phyloP scores from a whole-genome alignment of 2,888 invertebrate species.

The Gastracanthus pulcherrimus region DNA sequence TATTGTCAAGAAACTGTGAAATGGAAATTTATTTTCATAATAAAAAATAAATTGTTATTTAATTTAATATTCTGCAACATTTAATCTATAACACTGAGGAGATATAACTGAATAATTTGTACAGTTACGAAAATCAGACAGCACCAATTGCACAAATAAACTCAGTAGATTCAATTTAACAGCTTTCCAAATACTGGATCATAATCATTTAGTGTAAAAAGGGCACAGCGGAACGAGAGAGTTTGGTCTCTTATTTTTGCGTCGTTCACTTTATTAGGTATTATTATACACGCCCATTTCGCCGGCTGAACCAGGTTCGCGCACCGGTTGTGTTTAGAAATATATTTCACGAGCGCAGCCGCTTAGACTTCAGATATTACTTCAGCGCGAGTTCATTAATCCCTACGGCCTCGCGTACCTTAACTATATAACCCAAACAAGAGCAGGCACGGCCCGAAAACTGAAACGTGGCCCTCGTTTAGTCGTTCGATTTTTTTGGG shows the following conservation, averaged over 20 bases:
- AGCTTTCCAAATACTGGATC: no score
- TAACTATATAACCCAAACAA: slow-evolving; percentile 73
- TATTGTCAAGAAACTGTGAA: no score
- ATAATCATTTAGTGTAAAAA: no score
- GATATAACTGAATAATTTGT: no score
- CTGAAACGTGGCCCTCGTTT: slow-evolving; percentile 47
- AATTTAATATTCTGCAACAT: no score
- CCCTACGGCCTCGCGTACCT: slow-evolving; percentile 47
- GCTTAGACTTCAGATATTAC: slow-evolving; percentile 61
- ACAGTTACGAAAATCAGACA: no score
- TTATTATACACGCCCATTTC: slow-evolving; percentile 72
- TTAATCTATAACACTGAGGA: no score
- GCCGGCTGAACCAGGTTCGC: slow-evolving; percentile 41
- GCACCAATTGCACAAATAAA: no score
- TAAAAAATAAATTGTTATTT: no score
- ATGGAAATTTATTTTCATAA: no score
- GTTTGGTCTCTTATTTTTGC: slow-evolving; percentile 51
- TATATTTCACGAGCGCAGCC: slow-evolving; percentile 68
- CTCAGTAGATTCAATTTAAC: no score
- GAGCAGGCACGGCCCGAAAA: slow-evolving; percentile 31
- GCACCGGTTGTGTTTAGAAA: slow-evolving; percentile 72
- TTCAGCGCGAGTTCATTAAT: no score
- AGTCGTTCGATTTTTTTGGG: slow-evolving; percentile 40
- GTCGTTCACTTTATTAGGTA: slow-evolving; percentile 75
- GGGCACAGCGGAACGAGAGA: slow-evolving; percentile 43